Evolutionary conservation across 2,797 vertebrate genomes (phyloP), one percentile per base, ranked within the genome.

Genomic region (Thripadectes ignobilis): DNA sequence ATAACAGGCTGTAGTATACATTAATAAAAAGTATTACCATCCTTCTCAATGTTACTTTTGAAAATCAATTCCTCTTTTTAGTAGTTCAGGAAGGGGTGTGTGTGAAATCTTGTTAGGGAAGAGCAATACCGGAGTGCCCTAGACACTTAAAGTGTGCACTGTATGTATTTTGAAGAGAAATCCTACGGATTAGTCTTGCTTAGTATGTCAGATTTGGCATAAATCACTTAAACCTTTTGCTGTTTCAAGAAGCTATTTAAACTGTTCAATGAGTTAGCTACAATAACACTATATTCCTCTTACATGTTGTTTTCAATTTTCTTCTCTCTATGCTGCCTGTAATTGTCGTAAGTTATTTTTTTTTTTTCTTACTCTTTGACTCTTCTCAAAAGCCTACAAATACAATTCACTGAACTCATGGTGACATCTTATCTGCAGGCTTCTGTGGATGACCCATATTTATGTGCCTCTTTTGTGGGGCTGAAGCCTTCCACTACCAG

Each of bases 381-480:
- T 96, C 91, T 91, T 95, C 69, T 89, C 59, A 81, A 80, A 89
- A 82, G n/a, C 52, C 30, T 63, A 7, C 52, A 62, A 45, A 55
- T 71, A 21, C 16, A 75, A 67, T 76, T 86, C 67, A 75, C 43
- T 73, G 73, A 58, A 85, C 41, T 96, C 57, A 73, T 17, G 65
- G 10, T 87, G 62, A 65, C 65, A 75, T 72, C 71, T 74, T 96
- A 87, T 85, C 89, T 92, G 59, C 96, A 99, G 99, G 98, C 98
- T 92, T 99, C 99, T 81, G 88, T 99, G 79, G 99, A 99, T 88
- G 99, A 99, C 90, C 99, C 99, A 4, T 98, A 96, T 97, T 98
- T 99, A 1, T 99, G 99, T 75, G 98, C 99, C 63, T 99, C 99
- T 59, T 98, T 99, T 83, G 98, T 98, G 98, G 99, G 99, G 75